Conservation (phyloP, 1,140 invertebrate genomes). For the Bombus pyrosoma region DNA sequence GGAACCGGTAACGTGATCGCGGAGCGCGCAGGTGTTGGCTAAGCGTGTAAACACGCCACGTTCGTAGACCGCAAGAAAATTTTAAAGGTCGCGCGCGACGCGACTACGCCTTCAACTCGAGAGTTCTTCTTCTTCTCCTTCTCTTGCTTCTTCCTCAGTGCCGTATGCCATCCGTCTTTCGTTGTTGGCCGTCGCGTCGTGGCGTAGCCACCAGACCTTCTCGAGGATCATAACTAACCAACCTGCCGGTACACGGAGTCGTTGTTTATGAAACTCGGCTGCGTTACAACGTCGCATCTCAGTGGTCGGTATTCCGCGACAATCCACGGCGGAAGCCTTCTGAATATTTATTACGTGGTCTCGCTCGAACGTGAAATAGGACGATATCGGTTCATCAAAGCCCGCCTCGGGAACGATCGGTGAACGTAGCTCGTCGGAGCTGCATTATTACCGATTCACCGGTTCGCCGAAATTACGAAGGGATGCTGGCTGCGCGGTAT, state of each 20-base stretch:
- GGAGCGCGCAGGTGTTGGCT: constrained; percentile 65
- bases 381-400: constrained; percentile 55
- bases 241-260: constrained; percentile 65
- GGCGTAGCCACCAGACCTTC: constrained; percentile 53
- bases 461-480: not conserved
- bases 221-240: constrained; percentile 72
- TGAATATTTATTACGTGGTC: constrained; percentile 63
- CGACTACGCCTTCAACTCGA: constrained; percentile 67
- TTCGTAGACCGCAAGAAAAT: constrained; percentile 69
- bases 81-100: constrained; percentile 75
- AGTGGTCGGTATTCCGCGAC: constrained; percentile 59
- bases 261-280: constrained; percentile 70
- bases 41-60: constrained; percentile 61
- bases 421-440: constrained; percentile 30
- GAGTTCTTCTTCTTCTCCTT: constrained; percentile 23
- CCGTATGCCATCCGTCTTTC: constrained; percentile 69
- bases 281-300: constrained; percentile 47
- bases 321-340: constrained; percentile 53
- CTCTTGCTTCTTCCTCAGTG: constrained; percentile 54
- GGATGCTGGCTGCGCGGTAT: not conserved
- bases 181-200: constrained; percentile 38
- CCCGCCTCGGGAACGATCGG: not conserved
- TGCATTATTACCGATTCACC: not conserved
- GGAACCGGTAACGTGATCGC: constrained; percentile 45
- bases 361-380: constrained; percentile 51